Percentiles rank a stretch among this genome's conserved stretches.
phyloP scores from a whole-genome alignment of 2,888 invertebrate species.

The Cinara cedri region DNA sequence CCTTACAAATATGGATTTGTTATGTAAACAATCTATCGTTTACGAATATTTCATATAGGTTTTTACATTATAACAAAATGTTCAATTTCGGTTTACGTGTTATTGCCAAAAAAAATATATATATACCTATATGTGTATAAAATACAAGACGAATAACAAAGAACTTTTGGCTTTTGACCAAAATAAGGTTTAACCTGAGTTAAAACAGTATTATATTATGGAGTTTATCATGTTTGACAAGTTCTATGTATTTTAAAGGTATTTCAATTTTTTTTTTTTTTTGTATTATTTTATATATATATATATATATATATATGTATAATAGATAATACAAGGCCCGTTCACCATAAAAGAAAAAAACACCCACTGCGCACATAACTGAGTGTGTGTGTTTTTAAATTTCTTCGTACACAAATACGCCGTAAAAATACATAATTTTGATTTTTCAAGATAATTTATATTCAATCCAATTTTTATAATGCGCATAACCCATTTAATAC shows the following conservation, averaged over 20 bases:
- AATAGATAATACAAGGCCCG: no score
- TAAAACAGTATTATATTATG: background rate
- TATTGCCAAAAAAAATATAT: constrained; percentile 29
- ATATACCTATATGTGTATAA: no score
- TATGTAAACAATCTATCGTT: background rate
- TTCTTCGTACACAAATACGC: no score
- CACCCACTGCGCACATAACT: background rate
- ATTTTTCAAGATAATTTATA: no score
- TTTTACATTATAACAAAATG: background rate
- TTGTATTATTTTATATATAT: no score
- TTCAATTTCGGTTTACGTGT: constrained; percentile 27
- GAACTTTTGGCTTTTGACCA: constrained; percentile 2
- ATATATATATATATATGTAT: no score
- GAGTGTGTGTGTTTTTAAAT: background rate
- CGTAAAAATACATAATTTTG: no score
- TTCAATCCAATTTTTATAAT: no score
- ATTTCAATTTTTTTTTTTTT: constrained; percentile 22
- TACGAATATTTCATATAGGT: constrained; percentile 9
- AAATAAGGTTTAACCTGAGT: constrained; percentile 10
- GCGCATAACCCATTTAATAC: no score
- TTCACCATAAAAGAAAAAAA: background rate
- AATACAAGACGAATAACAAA: constrained; percentile 38
- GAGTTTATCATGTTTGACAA: constrained; percentile 41
- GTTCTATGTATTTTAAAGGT: constrained; percentile 21
- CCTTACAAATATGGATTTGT: background rate